These are phyloP conservation scores for Drosophila flavopinicola DNA, from an alignment of 2,888 invertebrate species.

Conservation along the genomic window DNA sequence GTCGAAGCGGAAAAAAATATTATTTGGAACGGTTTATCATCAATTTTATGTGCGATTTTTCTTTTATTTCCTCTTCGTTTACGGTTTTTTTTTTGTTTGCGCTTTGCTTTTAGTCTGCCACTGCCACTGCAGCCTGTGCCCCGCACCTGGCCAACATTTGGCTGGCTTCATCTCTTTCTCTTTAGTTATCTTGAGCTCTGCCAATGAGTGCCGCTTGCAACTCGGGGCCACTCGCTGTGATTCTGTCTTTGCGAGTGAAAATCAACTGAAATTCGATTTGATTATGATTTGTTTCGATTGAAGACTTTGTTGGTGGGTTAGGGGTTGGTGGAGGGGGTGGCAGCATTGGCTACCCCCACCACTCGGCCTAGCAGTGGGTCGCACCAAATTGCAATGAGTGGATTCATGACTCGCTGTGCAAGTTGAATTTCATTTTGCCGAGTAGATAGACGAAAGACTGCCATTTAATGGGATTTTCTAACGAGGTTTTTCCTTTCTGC, in stretches of 20 bases:
- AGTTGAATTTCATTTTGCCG: constrained; percentile 64
- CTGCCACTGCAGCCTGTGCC: not conserved
- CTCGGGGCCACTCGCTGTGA: constrained; percentile 45
- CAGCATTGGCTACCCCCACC: not conserved
- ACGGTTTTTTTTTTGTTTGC: constrained; percentile 39
- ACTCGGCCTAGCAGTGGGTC: constrained; percentile 7
- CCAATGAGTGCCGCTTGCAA: constrained; percentile 44
- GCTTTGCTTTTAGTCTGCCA: constrained; percentile 44
- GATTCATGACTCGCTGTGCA: constrained; percentile 49
- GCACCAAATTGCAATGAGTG: constrained; percentile 55
- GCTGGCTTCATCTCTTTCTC: constrained; percentile 6
- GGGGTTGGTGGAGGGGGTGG: too few relatives aligned
- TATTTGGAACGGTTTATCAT: constrained; percentile 81
- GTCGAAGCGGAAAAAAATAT: constrained; percentile 61
- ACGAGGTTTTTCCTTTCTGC: constrained; percentile 21
- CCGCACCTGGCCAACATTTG: constrained; percentile 30
- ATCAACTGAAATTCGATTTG: constrained; percentile 80
- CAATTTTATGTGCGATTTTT: constrained; percentile 79
- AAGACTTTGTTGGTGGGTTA: constrained; percentile 14
- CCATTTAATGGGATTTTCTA: constrained; percentile 61
- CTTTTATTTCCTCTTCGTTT: constrained; percentile 50
- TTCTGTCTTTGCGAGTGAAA: constrained; percentile 76
- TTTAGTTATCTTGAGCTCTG: constrained; percentile 43
- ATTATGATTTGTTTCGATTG: constrained; percentile 79
- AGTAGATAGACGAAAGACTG: constrained; percentile 2